Evolutionary conservation across 1,140 invertebrate species (phyloP).

Genomic region (Nasonia giraulti): DNA sequence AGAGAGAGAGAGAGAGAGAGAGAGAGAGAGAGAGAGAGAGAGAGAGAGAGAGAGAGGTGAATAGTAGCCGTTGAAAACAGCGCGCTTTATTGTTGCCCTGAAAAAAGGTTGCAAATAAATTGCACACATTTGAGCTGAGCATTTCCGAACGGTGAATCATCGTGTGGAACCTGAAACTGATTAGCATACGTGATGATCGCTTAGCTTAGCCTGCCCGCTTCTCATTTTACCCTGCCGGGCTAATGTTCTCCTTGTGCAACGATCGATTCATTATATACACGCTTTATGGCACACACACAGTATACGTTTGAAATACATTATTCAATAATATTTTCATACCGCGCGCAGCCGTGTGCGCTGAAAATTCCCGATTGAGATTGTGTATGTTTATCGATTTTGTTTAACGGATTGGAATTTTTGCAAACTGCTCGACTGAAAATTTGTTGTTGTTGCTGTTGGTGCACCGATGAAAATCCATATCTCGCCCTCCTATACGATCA

Average conservation of each 20-base stretch:
- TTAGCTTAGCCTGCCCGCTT: slow-evolving; percentile 36
- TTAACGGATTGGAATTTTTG: background rate
- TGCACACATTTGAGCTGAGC: slow-evolving; percentile 29
- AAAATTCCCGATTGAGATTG: background rate
- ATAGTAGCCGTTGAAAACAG: slow-evolving; percentile 30
- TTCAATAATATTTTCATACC: background rate
- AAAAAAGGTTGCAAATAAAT: slow-evolving; percentile 46
- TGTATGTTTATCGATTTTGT: background rate
- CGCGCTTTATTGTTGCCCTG: slow-evolving; percentile 35
- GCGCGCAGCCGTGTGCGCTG: background rate
- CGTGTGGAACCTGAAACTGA: slow-evolving; percentile 47
- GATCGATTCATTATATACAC: background rate
- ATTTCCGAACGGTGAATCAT: slow-evolving; percentile 49
- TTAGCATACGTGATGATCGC: slow-evolving; percentile 50
- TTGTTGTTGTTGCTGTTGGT: background rate
- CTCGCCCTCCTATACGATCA: background rate
- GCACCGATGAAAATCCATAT: background rate
- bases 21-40: too few species aligned
- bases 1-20: too few species aligned
- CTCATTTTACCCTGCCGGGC: slow-evolving; percentile 32
- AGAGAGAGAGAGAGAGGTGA: background rate
- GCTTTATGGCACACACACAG: background rate
- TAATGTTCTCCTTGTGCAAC: slow-evolving; percentile 5
- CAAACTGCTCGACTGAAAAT: background rate
- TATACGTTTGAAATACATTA: background rate